phyloP scores from a whole-genome alignment of 2,888 invertebrate species.

The Scaptodrosophila latifasciaeformis region DNA sequence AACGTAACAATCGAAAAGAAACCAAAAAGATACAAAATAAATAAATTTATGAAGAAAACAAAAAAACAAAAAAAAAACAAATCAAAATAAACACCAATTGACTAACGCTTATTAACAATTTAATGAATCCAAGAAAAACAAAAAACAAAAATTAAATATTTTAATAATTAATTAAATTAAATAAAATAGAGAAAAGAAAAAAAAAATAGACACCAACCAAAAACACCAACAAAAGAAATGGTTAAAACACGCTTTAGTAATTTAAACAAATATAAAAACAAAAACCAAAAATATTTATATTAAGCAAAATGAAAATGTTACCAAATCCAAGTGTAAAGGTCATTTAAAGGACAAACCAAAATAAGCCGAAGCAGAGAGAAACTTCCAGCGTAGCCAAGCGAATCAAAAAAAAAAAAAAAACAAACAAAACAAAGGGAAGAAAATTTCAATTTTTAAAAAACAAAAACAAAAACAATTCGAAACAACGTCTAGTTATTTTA shows the following conservation, averaged over 20 bases:
- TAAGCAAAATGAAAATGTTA: neutral
- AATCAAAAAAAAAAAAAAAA: neutral
- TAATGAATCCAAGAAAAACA: neutral
- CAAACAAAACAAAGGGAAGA: too few relatives aligned
- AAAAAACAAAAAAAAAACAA: neutral
- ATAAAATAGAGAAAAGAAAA: neutral
- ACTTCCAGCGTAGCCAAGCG: neutral
- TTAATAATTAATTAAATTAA: neutral
- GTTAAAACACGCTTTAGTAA: conserved; percentile 36
- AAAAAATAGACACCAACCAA: neutral
- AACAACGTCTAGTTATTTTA: too few relatives aligned
- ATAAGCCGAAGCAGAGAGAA: too few relatives aligned
- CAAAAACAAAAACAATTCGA: too few relatives aligned
- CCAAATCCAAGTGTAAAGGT: neutral
- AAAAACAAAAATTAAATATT: neutral
- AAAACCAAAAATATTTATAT: neutral
- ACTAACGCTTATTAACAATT: neutral
- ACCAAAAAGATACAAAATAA: neutral
- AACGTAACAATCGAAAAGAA: neutral
- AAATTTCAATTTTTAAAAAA: too few relatives aligned
- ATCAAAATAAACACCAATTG: neutral
- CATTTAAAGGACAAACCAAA: neutral
- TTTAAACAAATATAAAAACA: conserved; percentile 8
- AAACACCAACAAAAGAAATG: conserved; percentile 35
- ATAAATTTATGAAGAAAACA: neutral